Evolutionary conservation across 1,140 invertebrate genomes (phyloP).

Genomic region (Drepana arcuata): DNA sequence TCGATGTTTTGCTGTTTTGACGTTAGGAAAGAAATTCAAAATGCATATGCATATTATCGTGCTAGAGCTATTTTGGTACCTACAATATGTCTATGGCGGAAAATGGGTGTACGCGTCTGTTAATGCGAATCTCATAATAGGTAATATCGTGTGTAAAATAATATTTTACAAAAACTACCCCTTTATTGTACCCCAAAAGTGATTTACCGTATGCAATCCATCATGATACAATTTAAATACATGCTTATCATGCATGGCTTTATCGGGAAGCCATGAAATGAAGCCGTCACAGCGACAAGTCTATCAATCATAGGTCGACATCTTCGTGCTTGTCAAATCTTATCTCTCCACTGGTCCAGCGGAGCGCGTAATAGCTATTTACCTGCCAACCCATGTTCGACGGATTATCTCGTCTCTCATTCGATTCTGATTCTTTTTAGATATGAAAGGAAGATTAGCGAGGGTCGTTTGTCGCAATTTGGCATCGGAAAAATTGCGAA

Average conservation of each 20-base stretch:
- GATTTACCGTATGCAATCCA: too few relatives aligned
- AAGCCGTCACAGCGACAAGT: slow-evolving; percentile 31
- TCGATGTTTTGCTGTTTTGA: too few relatives aligned
- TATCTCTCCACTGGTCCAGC: slow-evolving; percentile 38
- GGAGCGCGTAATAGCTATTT: slow-evolving; percentile 64
- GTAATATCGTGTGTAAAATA: too few relatives aligned
- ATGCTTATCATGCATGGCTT: slow-evolving; percentile 33
- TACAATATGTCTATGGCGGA: too few relatives aligned
- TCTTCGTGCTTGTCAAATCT: slow-evolving; percentile 34
- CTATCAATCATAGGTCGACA: slow-evolving; percentile 44
- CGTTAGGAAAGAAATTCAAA: too few relatives aligned
- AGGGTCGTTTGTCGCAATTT: slow-evolving; percentile 21
- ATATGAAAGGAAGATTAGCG: slow-evolving; percentile 33
- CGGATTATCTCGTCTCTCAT: slow-evolving; percentile 41
- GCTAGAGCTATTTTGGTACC: too few relatives aligned
- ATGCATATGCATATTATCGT: too few relatives aligned
- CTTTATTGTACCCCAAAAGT: too few relatives aligned
- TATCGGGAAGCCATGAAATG: slow-evolving; percentile 48
- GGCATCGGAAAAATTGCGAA: neutral
- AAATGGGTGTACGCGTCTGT: too few relatives aligned
- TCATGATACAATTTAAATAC: too few relatives aligned
- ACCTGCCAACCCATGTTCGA: slow-evolving; percentile 38
- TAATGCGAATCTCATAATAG: too few relatives aligned
- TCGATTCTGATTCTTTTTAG: slow-evolving; percentile 46
- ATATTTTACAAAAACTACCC: too few relatives aligned